phyloP scores from a whole-genome alignment of 2,113 vertebrate species.

The Dasypus novemcinctus region DNA sequence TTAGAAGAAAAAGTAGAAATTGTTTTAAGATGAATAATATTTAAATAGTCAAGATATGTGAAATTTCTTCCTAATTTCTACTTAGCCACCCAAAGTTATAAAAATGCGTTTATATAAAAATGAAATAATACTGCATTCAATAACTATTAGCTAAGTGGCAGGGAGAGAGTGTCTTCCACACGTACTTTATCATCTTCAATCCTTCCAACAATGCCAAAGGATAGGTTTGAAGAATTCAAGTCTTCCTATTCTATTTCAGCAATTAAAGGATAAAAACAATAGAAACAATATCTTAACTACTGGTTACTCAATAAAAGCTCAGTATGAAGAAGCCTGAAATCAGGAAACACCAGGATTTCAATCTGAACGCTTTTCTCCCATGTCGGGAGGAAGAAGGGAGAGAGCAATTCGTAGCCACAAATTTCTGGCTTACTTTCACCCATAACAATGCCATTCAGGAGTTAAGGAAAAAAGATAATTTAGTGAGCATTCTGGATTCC shows the following conservation, averaged over 20 bases:
- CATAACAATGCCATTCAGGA: slow-evolving; percentile 2
- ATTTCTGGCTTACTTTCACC: neutral
- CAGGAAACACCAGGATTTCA: neutral
- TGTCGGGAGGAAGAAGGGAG: neutral
- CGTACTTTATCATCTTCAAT: neutral
- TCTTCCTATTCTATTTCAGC: neutral
- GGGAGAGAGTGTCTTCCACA: neutral
- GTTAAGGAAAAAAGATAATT: neutral
- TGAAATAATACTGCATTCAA: neutral
- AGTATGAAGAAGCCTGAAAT: neutral
- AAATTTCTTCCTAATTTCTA: too few relatives aligned
- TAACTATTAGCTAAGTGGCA: neutral
- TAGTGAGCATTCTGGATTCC: neutral
- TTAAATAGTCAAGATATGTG: neutral
- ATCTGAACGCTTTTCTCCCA: neutral
- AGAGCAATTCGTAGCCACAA: neutral
- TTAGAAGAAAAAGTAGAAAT: neutral
- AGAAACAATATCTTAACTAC: neutral
- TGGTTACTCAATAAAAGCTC: neutral
- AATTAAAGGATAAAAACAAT: slow-evolving; percentile 37
- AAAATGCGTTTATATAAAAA: neutral
- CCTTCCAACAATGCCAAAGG: neutral
- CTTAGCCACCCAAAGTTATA: neutral
- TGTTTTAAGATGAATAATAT: neutral
- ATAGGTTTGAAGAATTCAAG: neutral